phyloP scores from a whole-genome alignment of 2,113 vertebrate species.

The Cavia porcellus region DNA sequence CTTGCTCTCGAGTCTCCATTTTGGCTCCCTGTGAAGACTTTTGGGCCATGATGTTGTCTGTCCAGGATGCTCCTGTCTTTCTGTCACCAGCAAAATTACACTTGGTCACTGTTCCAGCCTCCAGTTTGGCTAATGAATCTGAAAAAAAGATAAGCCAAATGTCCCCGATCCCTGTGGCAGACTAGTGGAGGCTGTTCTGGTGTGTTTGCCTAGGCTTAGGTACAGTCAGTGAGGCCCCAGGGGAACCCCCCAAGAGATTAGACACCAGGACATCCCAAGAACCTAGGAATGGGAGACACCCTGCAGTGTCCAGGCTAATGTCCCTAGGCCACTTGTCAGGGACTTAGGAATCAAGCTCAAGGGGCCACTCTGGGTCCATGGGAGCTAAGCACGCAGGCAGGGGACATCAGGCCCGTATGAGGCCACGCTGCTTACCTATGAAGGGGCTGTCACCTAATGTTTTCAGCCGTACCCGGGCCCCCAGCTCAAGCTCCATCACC shows the following conservation, averaged over 20 bases:
- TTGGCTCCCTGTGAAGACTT: conserved; percentile 79
- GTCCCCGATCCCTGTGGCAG: neutral
- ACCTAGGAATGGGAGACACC: neutral
- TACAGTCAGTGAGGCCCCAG: neutral
- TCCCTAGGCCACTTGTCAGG: neutral
- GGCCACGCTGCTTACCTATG: conserved; percentile 87
- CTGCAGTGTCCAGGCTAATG: neutral
- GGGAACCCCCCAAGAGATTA: neutral
- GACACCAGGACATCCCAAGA: neutral
- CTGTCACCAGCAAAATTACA: conserved; percentile 94
- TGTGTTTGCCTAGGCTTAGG: neutral
- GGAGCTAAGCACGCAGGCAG: conserved; percentile 63
- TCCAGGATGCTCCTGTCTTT: conserved; percentile 92
- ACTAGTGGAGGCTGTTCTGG: neutral
- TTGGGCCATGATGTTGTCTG: conserved; percentile 93
- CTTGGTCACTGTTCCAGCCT: conserved; percentile 91
- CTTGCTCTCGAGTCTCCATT: conserved; percentile 74
- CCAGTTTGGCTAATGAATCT: conserved; percentile 93
- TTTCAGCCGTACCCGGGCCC: conserved; percentile 90
- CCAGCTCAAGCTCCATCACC: conserved; percentile 90
- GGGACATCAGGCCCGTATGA: conserved; percentile 65
- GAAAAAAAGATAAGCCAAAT: conserved; percentile 6
- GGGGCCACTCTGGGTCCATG: neutral
- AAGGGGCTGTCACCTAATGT: conserved; percentile 93
- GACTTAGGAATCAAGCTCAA: neutral